Base-by-base conservation (phyloP, 2,797 vertebrate species). In the Sebastes minor region DNA sequence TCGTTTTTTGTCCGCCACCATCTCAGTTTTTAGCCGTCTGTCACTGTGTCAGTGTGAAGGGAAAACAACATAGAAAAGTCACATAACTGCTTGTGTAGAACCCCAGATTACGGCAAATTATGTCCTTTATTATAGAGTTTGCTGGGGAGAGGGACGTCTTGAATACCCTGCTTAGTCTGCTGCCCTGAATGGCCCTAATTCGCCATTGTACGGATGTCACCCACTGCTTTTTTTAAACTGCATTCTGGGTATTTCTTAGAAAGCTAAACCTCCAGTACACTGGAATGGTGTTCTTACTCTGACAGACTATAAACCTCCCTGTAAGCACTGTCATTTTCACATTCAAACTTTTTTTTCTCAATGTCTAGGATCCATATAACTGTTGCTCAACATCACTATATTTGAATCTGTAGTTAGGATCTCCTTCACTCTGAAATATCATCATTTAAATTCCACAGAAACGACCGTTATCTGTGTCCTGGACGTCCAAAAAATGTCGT, bases 341-440 rank as follows among this genome's bases (percentile, higher is more conserved):
- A 0, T 61, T 38, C n/a, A 74, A 70, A 20, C 4, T 0, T 22
- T 1, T 46, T 46, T 25, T 67, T 55, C 13, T 46, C 20, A 38
- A 8, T 8, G 61, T 71, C 20, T 16, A n/a, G 20, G 38, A 38
- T 7, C 1, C 35, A 64, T 23, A 28, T 20, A 14, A 80, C 10
- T 63, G 13, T 46, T 60, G 67, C 67, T 67, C 55, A 53, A 32
- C 49, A 82, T 80, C 14, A 52, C 60, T n/a, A 4, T 62, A 46
- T 85, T 82, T 74, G 74, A 64, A 76, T 68, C 4, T 52, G 59
- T 32, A 14, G 23, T 46, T n/a, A 46, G 9, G 38, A 56, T 13
- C 18, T 52, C 28, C 28, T 42, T 57, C 18, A 38, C 6, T 11
- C 5, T 23, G n/a, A 64, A 71, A 65, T 5, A 46, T 9, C 33